Conservation (phyloP, 1,140 invertebrate genomes). For the Bombyx mori region ASM3026992v2 NC_085129.1:2104001-2104500, state of each 20-base stretch:
- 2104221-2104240: conserved; percentile 19
- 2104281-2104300: conserved; percentile 19
- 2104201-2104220: conserved; percentile 14
- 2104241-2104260: conserved; percentile 42
- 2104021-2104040: no score
- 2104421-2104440: conserved; percentile 21
- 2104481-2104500: no score
- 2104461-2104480: neutral
- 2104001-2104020: no score
- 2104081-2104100: neutral
- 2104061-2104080: neutral
- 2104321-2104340: no score
- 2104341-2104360: no score
- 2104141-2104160: conserved; percentile 26
- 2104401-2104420: conserved; percentile 23
- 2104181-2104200: conserved; percentile 27
- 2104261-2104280: conserved; percentile 41
- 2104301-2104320: neutral
- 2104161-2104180: conserved; percentile 54
- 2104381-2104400: conserved; percentile 16
- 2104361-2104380: no score
- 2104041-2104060: no score
- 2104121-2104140: conserved; percentile 14
- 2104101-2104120: conserved; percentile 21
- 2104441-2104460: conserved; percentile 11